Conservation (phyloP, 2,113 vertebrate species). For the Lucifuga dentata region DNA sequence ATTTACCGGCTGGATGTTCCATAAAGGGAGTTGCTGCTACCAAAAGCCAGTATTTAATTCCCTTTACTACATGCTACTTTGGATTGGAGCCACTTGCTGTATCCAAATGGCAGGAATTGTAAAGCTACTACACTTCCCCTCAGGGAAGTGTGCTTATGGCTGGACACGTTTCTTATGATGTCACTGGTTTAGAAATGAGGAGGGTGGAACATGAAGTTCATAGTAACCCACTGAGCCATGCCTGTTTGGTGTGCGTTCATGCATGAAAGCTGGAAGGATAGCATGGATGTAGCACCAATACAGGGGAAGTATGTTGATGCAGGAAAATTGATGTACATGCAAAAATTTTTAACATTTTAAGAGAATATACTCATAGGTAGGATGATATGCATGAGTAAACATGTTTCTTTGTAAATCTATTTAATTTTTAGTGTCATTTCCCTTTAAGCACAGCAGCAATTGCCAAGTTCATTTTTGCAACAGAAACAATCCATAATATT, state of each 20-base stretch:
- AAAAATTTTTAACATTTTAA: no score
- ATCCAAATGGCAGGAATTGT: conserved; percentile 44
- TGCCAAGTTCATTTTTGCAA: no score
- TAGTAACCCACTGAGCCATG: conserved; percentile 17
- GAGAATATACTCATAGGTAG: no score
- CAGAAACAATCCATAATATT: no score
- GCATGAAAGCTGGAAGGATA: conserved; percentile 22
- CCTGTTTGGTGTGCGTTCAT: background rate
- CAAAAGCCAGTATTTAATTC: conserved; percentile 20
- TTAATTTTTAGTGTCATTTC: no score
- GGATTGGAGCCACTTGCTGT: conserved; percentile 31
- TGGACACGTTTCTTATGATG: conserved; percentile 61
- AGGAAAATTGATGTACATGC: no score
- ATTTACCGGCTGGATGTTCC: conserved; percentile 30
- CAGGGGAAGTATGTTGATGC: conserved; percentile 16
- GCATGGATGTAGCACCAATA: background rate
- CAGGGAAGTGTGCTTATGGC: conserved; percentile 58
- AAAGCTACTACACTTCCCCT: conserved; percentile 60
- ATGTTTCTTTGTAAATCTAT: no score
- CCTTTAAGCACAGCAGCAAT: no score
- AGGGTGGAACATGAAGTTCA: conserved; percentile 49
- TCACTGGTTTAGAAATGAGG: conserved; percentile 51
- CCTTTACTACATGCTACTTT: background rate
- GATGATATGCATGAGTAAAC: no score
- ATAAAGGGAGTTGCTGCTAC: background rate